Evolutionary conservation across 2,888 invertebrate genomes (phyloP).

Genomic region (Epinotia nisella): DNA sequence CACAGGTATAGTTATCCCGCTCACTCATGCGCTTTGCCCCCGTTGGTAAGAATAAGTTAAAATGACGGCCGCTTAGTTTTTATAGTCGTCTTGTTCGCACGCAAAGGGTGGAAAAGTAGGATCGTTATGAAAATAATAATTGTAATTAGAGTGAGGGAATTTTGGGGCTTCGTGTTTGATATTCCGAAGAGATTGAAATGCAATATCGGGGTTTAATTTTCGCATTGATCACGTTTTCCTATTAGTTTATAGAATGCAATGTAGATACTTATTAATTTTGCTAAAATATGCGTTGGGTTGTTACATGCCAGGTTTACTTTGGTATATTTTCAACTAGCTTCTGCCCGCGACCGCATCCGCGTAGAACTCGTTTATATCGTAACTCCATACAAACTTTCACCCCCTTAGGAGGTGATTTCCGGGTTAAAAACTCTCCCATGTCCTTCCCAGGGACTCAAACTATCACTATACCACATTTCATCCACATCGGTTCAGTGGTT

Average conservation of each 20-base stretch:
- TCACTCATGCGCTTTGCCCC: constrained; percentile 49
- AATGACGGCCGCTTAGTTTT: constrained; percentile 2
- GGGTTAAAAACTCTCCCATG: too few species aligned
- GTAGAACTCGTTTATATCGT: too few species aligned
- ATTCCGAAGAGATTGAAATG: constrained; percentile 35
- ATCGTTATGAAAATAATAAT: constrained; percentile 44
- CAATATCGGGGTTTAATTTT: constrained; percentile 33
- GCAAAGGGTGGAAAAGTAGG: constrained; percentile 37
- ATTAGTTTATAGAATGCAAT: neutral
- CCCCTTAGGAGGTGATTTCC: too few species aligned
- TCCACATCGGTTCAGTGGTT: too few species aligned
- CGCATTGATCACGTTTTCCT: neutral
- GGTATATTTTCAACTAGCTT: too few species aligned
- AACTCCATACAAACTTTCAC: too few species aligned
- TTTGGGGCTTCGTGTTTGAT: constrained; percentile 38
- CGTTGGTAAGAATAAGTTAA: neutral
- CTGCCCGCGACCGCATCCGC: too few species aligned
- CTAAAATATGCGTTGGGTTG: neutral
- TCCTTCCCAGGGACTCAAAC: too few species aligned
- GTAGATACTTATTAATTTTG: neutral
- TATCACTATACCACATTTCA: too few species aligned
- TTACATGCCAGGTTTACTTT: too few species aligned
- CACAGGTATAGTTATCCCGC: constrained; percentile 75
- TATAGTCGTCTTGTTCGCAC: constrained; percentile 25
- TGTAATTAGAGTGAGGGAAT: constrained; percentile 37